Evolutionary conservation across 2,797 vertebrate species (phyloP).

Genomic region (Channa striata): DNA sequence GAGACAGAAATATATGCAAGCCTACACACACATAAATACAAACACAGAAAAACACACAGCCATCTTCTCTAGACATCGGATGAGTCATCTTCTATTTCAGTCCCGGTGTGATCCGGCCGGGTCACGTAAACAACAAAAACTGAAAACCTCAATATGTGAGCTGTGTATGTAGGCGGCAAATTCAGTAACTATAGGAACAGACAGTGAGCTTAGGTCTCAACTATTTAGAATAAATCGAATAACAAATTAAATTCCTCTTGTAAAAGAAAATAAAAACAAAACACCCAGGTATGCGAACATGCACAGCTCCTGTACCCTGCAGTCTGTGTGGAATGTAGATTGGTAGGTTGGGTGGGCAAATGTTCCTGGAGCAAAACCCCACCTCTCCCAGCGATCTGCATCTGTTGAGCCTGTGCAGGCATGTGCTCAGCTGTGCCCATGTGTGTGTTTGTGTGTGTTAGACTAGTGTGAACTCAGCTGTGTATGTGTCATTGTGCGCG

Average conservation of each 20-base stretch:
- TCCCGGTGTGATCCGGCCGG: conserved; percentile 60
- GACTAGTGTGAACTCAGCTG: conserved; percentile 70
- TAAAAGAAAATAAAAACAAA: not conserved
- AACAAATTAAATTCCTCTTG: conserved; percentile 8
- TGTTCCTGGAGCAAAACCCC: conserved; percentile 73
- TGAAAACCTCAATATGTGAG: conserved; percentile 62
- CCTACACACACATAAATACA: conserved; percentile 38
- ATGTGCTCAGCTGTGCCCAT: conserved; percentile 74
- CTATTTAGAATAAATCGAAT: conserved; percentile 34
- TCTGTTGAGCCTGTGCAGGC: conserved; percentile 74
- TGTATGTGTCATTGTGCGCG: conserved; percentile 63
- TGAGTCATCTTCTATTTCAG: conserved; percentile 77
- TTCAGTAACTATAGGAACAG: conserved; percentile 38
- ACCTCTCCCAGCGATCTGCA: conserved; percentile 75
- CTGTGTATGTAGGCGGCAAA: conserved; percentile 33
- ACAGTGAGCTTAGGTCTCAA: conserved; percentile 26
- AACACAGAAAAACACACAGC: conserved; percentile 52
- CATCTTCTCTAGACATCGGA: conserved; percentile 56
- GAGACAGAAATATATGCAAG: conserved; percentile 39
- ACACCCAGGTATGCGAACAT: conserved; percentile 4
- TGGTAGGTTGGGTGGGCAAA: conserved; percentile 75
- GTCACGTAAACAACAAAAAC: conserved; percentile 76
- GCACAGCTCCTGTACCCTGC: conserved; percentile 31
- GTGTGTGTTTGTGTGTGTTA: conserved; percentile 46
- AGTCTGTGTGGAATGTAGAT: conserved; percentile 77